Conservation (phyloP, 1,140 invertebrate genomes). For the Drosophila azteca region DNA sequence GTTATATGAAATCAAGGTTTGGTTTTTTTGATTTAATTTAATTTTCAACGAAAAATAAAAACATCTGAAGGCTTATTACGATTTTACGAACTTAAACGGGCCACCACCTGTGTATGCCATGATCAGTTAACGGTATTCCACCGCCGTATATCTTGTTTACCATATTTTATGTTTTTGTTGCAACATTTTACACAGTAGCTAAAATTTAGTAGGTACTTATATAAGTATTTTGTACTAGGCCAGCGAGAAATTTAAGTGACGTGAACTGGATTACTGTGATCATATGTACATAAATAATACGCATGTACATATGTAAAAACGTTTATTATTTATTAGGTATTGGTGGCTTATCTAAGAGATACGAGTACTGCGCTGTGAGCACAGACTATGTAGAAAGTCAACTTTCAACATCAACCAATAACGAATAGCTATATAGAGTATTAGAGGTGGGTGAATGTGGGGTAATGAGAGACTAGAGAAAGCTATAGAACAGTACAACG, state of each 20-base stretch:
- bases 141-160: slow-evolving; percentile 12
- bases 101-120: slow-evolving; percentile 61
- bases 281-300: slow-evolving; percentile 6
- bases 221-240: slow-evolving; percentile 39
- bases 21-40: slow-evolving; percentile 1
- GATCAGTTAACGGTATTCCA: slow-evolving; percentile 23
- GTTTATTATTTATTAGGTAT: slow-evolving; percentile 14
- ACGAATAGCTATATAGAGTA: slow-evolving; percentile 32
- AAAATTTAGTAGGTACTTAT: slow-evolving; percentile 56
- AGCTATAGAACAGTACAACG: slow-evolving; percentile 55
- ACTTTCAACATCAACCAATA: slow-evolving; percentile 56
- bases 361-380: slow-evolving; percentile 12
- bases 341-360: slow-evolving; percentile 9
- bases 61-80: slow-evolving; percentile 6
- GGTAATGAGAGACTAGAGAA: slow-evolving; percentile 66
- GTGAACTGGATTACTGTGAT: slow-evolving; percentile 24
- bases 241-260: slow-evolving; percentile 34
- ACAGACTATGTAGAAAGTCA: slow-evolving; percentile 40
- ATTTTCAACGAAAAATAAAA: slow-evolving; percentile 6
- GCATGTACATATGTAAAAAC: not conserved
- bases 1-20: slow-evolving; percentile 3
- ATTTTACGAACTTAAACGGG: slow-evolving; percentile 31
- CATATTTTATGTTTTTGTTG: slow-evolving; percentile 37
- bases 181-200: slow-evolving; percentile 76
- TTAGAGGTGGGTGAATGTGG: slow-evolving; percentile 56